A percentile compares a stretch with the other conserved stretches of the same genome.
Evolutionary conservation across 53 echinoderm and acorn worm genomes (phyloP).

Genomic region (Antedon mediterranea): DNA sequence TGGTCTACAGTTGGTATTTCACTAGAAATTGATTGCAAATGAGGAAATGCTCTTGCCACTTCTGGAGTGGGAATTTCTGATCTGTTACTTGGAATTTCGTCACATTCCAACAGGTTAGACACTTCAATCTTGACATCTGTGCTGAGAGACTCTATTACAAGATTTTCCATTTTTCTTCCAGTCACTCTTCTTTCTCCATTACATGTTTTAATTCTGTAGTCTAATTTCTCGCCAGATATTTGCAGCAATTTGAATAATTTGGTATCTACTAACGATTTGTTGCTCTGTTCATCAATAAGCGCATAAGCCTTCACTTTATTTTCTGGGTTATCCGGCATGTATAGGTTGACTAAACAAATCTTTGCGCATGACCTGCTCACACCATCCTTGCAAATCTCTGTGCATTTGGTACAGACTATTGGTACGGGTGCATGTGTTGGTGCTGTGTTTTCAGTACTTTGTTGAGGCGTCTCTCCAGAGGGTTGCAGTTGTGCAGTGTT

Average conservation of each 20-base stretch:
- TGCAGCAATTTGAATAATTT: not conserved
- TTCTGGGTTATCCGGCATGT: constrained; percentile 20
- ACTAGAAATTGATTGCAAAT: constrained; percentile 4
- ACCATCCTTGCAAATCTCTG: constrained; percentile 15
- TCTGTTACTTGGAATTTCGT: not conserved
- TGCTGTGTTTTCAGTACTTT: too few species aligned
- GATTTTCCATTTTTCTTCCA: not conserved
- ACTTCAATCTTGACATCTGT: not conserved
- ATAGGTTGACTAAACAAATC: constrained; percentile 34
- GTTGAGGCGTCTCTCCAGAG: too few species aligned
- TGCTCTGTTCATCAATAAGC: constrained; percentile 8
- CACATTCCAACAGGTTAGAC: not conserved
- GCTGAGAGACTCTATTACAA: not conserved
- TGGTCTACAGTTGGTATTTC: constrained; percentile 1
- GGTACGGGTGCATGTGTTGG: too few species aligned
- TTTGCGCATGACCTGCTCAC: constrained; percentile 46
- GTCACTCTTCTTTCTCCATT: not conserved
- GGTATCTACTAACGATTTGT: not conserved
- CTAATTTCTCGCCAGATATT: too few species aligned
- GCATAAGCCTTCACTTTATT: not conserved
- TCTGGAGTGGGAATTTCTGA: constrained; percentile 7
- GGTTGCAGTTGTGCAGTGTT: not conserved
- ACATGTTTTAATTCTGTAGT: not conserved
- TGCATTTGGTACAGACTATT: constrained; percentile 19
- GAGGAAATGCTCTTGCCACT: not conserved